Evolutionary conservation across 2,113 vertebrate species (phyloP).

Genomic region (Pollimyrus isidori): DNA sequence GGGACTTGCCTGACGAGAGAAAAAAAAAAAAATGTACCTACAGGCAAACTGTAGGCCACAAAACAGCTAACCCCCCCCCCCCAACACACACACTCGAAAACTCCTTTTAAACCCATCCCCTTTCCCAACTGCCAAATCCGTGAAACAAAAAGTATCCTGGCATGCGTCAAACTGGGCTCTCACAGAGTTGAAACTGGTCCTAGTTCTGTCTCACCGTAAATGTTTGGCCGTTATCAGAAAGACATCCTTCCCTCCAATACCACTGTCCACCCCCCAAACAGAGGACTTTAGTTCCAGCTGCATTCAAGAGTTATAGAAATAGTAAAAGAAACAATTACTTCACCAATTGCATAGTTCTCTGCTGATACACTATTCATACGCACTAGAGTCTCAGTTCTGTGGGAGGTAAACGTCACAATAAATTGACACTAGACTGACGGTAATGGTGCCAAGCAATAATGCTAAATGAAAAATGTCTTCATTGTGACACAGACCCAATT

Average conservation of each 20-base stretch:
- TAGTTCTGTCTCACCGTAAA: background rate
- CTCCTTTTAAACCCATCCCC: background rate
- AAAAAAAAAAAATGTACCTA: constrained; percentile 53
- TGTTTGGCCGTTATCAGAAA: background rate
- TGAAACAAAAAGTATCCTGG: background rate
- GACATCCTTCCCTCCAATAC: background rate
- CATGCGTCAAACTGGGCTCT: background rate
- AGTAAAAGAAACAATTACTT: background rate
- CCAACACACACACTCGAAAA: background rate
- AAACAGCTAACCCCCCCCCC: background rate
- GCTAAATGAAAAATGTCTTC: background rate
- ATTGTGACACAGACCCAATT: background rate
- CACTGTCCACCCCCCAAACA: background rate
- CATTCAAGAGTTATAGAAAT: background rate
- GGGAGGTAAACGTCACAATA: background rate
- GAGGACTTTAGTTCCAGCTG: background rate
- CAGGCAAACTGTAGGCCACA: constrained; percentile 44
- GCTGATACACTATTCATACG: background rate
- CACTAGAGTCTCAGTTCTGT: background rate
- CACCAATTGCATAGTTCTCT: background rate
- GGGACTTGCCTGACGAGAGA: constrained; percentile 57
- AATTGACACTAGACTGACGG: background rate
- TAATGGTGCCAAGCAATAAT: background rate
- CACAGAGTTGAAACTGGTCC: background rate
- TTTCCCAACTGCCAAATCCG: background rate